Conservation (phyloP, 2,113 vertebrate genomes). For the Catagonus wagneri region DNA sequence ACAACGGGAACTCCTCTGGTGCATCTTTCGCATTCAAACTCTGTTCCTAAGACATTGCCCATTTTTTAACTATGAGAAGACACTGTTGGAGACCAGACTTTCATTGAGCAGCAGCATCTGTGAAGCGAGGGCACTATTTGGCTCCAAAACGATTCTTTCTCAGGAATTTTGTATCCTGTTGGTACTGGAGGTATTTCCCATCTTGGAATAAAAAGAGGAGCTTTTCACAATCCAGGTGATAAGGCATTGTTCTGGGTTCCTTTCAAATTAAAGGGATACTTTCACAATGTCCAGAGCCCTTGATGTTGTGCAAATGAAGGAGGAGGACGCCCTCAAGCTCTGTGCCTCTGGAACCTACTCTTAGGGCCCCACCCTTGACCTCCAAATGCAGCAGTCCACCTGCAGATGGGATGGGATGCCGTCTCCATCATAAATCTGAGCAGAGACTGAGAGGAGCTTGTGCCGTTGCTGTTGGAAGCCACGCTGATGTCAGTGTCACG, state of each 20-base stretch:
- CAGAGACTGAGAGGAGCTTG: neutral
- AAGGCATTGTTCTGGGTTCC: neutral
- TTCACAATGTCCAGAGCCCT: neutral
- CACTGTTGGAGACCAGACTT: neutral
- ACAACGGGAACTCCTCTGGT: no score
- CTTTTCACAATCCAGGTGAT: neutral
- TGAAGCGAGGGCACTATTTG: neutral
- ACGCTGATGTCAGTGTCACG: neutral
- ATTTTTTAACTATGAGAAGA: neutral
- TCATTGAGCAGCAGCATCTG: neutral
- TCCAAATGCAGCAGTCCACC: neutral
- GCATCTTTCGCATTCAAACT: no score
- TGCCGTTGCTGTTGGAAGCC: neutral
- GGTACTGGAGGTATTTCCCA: neutral
- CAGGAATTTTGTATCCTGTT: neutral
- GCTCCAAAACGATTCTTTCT: neutral
- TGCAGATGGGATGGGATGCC: neutral
- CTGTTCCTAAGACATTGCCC: neutral
- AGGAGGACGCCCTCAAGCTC: neutral
- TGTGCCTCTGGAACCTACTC: neutral
- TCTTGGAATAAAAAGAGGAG: neutral
- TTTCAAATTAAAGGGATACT: neutral
- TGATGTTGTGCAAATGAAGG: neutral
- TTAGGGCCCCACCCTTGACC: neutral
- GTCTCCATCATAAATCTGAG: neutral